Evolutionary conservation across 2,888 invertebrate species (phyloP).

Genomic region (Troides aeacus): DNA sequence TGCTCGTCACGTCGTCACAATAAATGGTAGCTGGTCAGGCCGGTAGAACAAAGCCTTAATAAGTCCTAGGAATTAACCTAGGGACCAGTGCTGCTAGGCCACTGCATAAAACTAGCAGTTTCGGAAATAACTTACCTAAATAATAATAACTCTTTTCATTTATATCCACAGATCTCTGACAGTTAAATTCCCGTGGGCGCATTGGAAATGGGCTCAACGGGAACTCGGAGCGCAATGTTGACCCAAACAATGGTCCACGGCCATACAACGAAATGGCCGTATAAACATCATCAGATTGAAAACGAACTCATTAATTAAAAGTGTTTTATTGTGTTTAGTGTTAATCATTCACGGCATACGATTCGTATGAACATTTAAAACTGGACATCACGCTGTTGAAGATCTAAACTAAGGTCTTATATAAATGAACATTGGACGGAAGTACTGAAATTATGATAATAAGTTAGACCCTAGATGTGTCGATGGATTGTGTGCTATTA

Average conservation of each 20-base stretch:
- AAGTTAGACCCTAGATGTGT: neutral
- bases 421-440: neutral
- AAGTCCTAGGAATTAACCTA: too few relatives aligned
- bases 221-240: slow-evolving; percentile 64
- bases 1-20: too few relatives aligned
- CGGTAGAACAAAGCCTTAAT: too few relatives aligned
- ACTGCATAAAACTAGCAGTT: neutral
- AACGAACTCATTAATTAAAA: neutral
- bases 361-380: slow-evolving; percentile 5
- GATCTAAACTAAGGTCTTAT: neutral
- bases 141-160: neutral
- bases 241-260: slow-evolving; percentile 57
- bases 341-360: neutral
- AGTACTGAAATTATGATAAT: slow-evolving; percentile 4
- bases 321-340: slow-evolving; percentile 13
- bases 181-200: slow-evolving; percentile 76
- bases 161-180: slow-evolving; percentile 69
- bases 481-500: neutral
- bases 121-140: neutral
- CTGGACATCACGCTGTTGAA: neutral
- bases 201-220: slow-evolving; percentile 67
- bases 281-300: slow-evolving; percentile 33
- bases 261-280: slow-evolving; percentile 72
- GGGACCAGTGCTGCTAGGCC: too few relatives aligned
- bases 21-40: too few relatives aligned